These are phyloP conservation scores for Calephelis virginiensis DNA, from an alignment of 1,140 invertebrate genomes.

Conservation along the genomic window DNA sequence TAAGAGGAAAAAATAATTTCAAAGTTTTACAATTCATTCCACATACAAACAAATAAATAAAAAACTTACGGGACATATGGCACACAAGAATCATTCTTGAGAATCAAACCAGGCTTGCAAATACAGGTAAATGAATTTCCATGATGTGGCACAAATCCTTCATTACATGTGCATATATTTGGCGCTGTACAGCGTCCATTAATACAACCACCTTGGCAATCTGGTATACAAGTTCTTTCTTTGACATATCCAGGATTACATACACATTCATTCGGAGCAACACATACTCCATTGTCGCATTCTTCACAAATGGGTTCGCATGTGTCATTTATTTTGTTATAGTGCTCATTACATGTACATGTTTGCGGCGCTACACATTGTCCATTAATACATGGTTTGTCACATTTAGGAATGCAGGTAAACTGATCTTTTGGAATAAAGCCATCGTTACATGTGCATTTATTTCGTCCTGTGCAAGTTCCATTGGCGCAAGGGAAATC, in stretches of 20 bases:
- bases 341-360: constrained; percentile 44
- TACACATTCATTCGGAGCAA: constrained; percentile 39
- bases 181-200: constrained; percentile 78
- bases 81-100: constrained; percentile 23
- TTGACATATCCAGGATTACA: constrained; percentile 36
- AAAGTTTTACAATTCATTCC: too few relatives aligned
- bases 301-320: constrained; percentile 47
- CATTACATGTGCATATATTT: constrained; percentile 62
- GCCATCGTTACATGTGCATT: constrained; percentile 24
- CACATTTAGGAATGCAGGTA: constrained; percentile 30
- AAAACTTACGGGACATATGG: constrained; percentile 6
- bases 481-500: constrained; percentile 58
- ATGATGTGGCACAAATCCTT: constrained; percentile 38
- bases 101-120: constrained; percentile 28
- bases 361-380: constrained; percentile 27
- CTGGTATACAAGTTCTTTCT: constrained; percentile 45
- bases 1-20: too few relatives aligned
- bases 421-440: constrained; percentile 5
- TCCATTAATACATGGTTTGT: constrained; percentile 26
- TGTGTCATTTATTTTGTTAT: constrained; percentile 22
- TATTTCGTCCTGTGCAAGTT: constrained; percentile 30
- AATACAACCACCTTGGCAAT: constrained; percentile 56
- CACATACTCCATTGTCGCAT: constrained; percentile 52
- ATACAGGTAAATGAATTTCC: constrained; percentile 26
- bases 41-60: too few relatives aligned